Evolutionary conservation across 2,888 invertebrate genomes (phyloP).

Genomic region (Drosophila anceps): DNA sequence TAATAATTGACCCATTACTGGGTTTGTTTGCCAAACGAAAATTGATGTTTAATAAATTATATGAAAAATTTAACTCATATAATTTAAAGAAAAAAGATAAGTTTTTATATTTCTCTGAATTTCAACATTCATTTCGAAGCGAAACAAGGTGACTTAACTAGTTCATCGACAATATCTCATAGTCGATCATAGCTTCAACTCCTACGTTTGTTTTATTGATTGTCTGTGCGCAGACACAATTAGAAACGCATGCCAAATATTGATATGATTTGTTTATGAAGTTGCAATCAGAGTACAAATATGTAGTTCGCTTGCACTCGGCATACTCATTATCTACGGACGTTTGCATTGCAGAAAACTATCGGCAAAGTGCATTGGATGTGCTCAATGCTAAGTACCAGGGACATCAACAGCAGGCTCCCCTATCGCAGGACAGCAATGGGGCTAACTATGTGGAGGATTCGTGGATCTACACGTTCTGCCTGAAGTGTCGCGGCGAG

Average conservation of each 20-base stretch:
- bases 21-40: background rate
- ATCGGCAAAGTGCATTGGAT: constrained; percentile 79
- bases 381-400: constrained; percentile 81
- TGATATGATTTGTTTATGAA: constrained; percentile 52
- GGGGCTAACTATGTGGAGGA: constrained; percentile 81
- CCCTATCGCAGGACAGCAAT: constrained; percentile 38
- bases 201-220: constrained; percentile 2
- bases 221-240: constrained; percentile 51
- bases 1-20: too few relatives aligned
- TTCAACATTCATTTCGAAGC: too few relatives aligned
- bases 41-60: background rate
- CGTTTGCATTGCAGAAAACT: constrained; percentile 73
- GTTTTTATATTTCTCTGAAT: too few relatives aligned
- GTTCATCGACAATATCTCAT: background rate
- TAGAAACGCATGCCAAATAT: constrained; percentile 53
- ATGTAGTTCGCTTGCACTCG: constrained; percentile 42
- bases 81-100: too few relatives aligned
- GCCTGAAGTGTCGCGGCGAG: constrained; percentile 91
- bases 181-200: constrained; percentile 5
- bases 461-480: constrained; percentile 94
- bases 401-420: constrained; percentile 64
- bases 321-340: constrained; percentile 23
- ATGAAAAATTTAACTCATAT: background rate
- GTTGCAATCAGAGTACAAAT: constrained; percentile 22
- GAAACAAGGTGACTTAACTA: too few relatives aligned